These are phyloP conservation scores for Myrmophylax atrothorax DNA, from an alignment of 2,113 vertebrate genomes.

Conservation along the genomic window DNA sequence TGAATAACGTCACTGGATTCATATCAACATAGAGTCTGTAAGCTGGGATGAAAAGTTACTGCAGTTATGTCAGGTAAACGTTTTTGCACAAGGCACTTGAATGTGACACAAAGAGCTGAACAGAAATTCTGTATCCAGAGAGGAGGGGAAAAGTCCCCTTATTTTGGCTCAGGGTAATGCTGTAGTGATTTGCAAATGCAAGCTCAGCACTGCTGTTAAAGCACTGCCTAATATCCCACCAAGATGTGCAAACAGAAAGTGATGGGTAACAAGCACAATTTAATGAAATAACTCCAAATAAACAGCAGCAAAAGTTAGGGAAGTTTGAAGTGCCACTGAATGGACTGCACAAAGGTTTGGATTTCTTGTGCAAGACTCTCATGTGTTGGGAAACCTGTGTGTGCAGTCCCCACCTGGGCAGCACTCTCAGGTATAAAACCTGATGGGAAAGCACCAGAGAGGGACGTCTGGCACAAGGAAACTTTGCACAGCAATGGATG, in stretches of 20 bases:
- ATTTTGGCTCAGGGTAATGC: neutral
- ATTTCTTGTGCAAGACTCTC: neutral
- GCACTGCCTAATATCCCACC: rapidly evolving
- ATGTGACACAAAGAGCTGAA: neutral
- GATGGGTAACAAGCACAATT: neutral
- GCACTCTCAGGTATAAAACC: neutral
- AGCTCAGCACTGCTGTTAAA: neutral
- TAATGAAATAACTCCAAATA: neutral
- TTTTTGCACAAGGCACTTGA: neutral
- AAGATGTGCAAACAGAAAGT: neutral
- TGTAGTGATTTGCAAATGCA: neutral
- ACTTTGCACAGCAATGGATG: neutral
- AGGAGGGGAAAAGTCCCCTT: neutral
- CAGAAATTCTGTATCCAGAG: neutral
- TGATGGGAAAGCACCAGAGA: neutral
- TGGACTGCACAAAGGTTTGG: neutral
- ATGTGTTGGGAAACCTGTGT: neutral
- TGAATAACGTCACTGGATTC: neutral
- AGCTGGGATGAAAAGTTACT: neutral
- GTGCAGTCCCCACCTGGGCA: neutral
- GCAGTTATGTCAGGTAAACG: neutral
- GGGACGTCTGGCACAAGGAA: neutral
- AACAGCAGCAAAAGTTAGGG: neutral
- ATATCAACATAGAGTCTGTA: neutral
- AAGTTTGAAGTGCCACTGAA: neutral